phyloP scores from a whole-genome alignment of 2,888 invertebrate species.

The Pristionchus entomophagus region DNA sequence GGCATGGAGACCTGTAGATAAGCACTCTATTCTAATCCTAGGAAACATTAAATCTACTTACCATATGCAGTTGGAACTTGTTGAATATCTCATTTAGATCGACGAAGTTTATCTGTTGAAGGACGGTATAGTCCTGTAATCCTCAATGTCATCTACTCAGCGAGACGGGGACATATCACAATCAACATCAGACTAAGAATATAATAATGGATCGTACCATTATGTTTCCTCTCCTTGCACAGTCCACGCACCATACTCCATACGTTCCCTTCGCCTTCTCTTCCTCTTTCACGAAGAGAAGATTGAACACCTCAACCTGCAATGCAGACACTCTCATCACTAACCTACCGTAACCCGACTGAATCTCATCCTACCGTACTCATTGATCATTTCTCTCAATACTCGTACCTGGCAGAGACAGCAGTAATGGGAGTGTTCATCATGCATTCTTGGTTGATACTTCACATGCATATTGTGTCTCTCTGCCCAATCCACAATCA shows the following conservation, averaged over 20 bases:
- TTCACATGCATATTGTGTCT: constrained; percentile 82
- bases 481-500: constrained; percentile 89
- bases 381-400: constrained; percentile 51
- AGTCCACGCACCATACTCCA: constrained; percentile 94
- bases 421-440: constrained; percentile 98
- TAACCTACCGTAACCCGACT: neutral
- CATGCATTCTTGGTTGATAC: constrained; percentile 83
- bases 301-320: constrained; percentile 96
- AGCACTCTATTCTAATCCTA: too few species aligned
- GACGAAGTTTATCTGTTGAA: constrained; percentile 93
- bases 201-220: too few species aligned
- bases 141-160: too few species aligned
- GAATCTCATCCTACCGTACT: neutral
- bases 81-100: constrained; percentile 93
- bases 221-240: constrained; percentile 83
- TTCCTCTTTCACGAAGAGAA: constrained; percentile 92
- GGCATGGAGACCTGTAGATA: neutral
- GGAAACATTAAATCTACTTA: constrained; percentile 43
- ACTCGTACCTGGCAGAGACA: constrained; percentile 91
- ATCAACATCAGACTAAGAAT: too few species aligned
- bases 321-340: constrained; percentile 52
- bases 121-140: constrained; percentile 89
- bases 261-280: constrained; percentile 82
- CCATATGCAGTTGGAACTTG: constrained; percentile 64
- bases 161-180: too few species aligned